A percentile compares a stretch with the other conserved stretches of the same genome.
phyloP scores from a whole-genome alignment of 2,797 vertebrate species.

The Oophaga sylvatica region DNA sequence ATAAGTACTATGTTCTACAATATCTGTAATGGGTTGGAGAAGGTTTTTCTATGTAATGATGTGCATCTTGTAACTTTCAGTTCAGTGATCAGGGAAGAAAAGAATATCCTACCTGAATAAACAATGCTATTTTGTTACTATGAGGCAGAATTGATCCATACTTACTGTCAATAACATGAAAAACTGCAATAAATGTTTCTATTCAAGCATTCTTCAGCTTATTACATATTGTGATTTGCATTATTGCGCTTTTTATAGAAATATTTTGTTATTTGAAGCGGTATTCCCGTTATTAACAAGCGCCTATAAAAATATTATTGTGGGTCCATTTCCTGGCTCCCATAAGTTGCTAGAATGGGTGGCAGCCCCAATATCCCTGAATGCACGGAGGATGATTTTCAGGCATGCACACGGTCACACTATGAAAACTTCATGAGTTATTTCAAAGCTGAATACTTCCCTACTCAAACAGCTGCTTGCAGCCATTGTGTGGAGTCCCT shows the following conservation, averaged over 20 bases:
- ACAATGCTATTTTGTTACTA: neutral
- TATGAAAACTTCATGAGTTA: no score
- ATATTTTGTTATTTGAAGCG: no score
- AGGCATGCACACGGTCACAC: no score
- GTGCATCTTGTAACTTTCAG: neutral
- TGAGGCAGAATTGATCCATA: neutral
- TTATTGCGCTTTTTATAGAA: neutral
- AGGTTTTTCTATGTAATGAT: neutral
- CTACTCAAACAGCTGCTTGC: no score
- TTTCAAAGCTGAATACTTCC: no score
- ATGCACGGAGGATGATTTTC: no score
- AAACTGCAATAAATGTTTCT: conserved; percentile 37
- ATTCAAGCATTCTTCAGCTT: conserved; percentile 4
- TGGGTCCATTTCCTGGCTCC: no score
- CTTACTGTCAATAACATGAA: conserved; percentile 17
- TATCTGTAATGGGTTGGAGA: neutral
- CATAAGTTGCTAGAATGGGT: no score
- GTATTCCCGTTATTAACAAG: no score
- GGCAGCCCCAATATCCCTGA: no score
- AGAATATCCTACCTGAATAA: neutral
- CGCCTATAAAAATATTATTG: no score
- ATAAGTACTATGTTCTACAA: neutral
- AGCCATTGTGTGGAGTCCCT: no score
- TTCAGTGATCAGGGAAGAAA: neutral
- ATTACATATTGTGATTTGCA: neutral